phyloP scores from a whole-genome alignment of 2,113 vertebrate species.

The Sminthopsis crassicaudata region DNA sequence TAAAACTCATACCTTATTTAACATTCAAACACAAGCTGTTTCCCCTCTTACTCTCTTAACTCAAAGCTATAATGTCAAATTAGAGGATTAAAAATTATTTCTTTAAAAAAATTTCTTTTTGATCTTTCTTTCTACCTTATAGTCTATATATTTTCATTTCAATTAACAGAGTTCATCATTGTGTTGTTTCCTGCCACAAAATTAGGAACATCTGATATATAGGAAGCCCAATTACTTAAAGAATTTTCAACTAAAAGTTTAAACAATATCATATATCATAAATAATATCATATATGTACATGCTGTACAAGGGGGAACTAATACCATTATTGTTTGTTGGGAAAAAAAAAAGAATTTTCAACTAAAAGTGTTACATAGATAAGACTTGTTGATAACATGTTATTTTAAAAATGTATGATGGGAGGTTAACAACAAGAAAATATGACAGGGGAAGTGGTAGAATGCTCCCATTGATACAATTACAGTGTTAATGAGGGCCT shows the following conservation, averaged over 20 bases:
- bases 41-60: background rate
- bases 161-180: background rate
- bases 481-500: background rate
- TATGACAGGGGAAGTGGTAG: background rate
- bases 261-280: too few relatives aligned
- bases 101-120: background rate
- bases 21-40: background rate
- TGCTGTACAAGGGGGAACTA: too few relatives aligned
- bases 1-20: background rate
- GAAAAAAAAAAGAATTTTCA: too few relatives aligned
- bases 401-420: background rate
- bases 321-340: too few relatives aligned
- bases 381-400: background rate
- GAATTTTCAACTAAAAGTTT: too few relatives aligned
- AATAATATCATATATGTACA: too few relatives aligned
- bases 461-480: background rate
- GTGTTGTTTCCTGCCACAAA: background rate
- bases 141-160: background rate
- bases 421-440: background rate
- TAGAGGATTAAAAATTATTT: background rate
- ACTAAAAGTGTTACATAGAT: too few relatives aligned
- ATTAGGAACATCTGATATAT: background rate
- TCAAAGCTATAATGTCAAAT: background rate
- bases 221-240: background rate
- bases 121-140: background rate